These are phyloP conservation scores for Chlorocebus sabaeus DNA, from an alignment of 2,113 vertebrate genomes.

Conservation along the genomic window DNA sequence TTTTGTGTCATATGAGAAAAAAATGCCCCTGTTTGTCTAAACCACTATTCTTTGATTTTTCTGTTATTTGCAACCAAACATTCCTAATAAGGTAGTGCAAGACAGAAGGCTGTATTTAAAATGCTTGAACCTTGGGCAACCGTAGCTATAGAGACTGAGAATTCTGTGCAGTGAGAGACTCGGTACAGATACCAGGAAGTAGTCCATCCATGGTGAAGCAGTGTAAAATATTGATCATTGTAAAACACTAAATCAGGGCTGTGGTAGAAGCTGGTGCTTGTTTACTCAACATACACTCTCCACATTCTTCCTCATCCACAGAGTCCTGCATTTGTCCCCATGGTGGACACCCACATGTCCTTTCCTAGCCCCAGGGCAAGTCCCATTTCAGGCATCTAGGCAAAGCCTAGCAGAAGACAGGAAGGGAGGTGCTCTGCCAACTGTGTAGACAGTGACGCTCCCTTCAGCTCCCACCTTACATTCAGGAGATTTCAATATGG, in stretches of 20 bases:
- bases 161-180: neutral
- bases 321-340: neutral
- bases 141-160: neutral
- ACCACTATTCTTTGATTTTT: neutral
- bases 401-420: neutral
- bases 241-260: too few species aligned
- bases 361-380: neutral
- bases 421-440: neutral
- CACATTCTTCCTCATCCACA: neutral
- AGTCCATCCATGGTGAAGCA: neutral
- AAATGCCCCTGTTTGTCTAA: neutral
- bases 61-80: conserved; percentile 22
- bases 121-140: neutral
- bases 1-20: neutral
- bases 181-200: neutral
- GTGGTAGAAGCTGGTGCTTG: neutral
- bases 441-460: neutral
- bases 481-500: neutral
- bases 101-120: neutral
- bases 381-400: neutral
- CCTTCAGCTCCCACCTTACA: neutral
- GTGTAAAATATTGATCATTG: neutral
- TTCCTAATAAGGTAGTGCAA: neutral
- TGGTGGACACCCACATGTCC: neutral
- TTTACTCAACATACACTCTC: neutral